These are phyloP conservation scores for Mya arenaria DNA, from an alignment of 1,140 invertebrate genomes.

Conservation along the genomic window DNA sequence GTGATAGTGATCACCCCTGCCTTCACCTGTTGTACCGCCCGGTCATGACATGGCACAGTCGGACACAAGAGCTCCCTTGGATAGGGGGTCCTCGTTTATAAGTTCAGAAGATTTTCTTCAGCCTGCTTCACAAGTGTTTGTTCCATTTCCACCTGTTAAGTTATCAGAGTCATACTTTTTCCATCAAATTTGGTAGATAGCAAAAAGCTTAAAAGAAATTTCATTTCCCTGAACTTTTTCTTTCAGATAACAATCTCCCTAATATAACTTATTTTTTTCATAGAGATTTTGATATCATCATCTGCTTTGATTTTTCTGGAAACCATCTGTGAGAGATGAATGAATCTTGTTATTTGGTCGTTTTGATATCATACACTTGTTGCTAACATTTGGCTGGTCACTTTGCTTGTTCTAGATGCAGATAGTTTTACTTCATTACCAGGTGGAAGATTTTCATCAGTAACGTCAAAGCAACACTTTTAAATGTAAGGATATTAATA, in stretches of 20 bases:
- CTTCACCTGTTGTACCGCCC: slow-evolving; percentile 45
- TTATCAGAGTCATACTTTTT: slow-evolving; percentile 50
- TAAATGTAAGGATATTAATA: too few relatives aligned
- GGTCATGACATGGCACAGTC: slow-evolving; percentile 9
- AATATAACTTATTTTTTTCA: slow-evolving; percentile 53
- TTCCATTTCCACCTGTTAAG: slow-evolving; percentile 40
- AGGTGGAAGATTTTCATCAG: not conserved
- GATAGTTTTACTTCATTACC: not conserved
- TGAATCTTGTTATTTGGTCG: not conserved
- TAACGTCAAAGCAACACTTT: not conserved
- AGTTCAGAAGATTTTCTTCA: slow-evolving; percentile 5
- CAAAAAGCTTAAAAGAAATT: slow-evolving; percentile 33
- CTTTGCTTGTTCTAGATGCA: not conserved
- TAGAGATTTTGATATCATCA: slow-evolving; percentile 44
- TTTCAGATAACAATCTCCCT: slow-evolving; percentile 53
- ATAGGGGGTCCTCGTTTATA: slow-evolving; percentile 6
- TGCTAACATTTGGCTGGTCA: not conserved
- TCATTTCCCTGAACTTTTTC: slow-evolving; percentile 54
- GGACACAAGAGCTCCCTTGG: slow-evolving; percentile 10
- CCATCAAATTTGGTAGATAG: slow-evolving; percentile 45
- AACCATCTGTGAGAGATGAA: slow-evolving; percentile 34
- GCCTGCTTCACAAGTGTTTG: not conserved
- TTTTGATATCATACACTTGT: not conserved
- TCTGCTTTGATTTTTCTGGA: slow-evolving; percentile 42
- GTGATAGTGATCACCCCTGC: slow-evolving; percentile 40